Conservation (phyloP, 2,888 invertebrate species). For the Temnothorax ravouxi region DNA sequence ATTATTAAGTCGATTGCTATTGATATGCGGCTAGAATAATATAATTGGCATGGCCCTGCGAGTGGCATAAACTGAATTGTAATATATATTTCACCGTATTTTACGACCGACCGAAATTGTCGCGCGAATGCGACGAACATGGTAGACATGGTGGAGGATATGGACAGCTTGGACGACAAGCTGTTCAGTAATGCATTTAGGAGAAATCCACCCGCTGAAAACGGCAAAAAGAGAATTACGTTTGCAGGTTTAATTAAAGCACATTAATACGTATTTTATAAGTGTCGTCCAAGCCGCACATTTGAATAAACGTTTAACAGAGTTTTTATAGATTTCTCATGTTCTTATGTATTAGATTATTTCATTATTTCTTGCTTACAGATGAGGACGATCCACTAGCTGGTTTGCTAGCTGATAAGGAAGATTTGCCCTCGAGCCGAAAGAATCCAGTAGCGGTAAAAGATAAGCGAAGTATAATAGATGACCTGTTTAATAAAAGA, state of each 20-base stretch:
- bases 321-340: constrained; percentile 6
- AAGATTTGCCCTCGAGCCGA: constrained; percentile 65
- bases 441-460: constrained; percentile 58
- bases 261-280: not conserved
- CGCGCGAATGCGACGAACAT: not conserved
- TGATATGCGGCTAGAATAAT: constrained; percentile 10
- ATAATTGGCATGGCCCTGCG: not conserved
- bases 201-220: constrained; percentile 65
- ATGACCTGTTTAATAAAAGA: constrained; percentile 80
- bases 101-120: not conserved
- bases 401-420: constrained; percentile 76
- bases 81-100: not conserved
- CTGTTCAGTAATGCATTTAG: constrained; percentile 73
- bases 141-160: constrained; percentile 71
- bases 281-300: not conserved
- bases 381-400: constrained; percentile 76
- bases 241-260: constrained; percentile 77
- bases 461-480: constrained; percentile 74
- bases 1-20: not conserved
- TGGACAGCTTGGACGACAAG: constrained; percentile 79
- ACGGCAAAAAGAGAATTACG: constrained; percentile 77
- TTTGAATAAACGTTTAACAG: constrained; percentile 6
- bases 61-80: not conserved
- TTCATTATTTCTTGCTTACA: constrained; percentile 23
- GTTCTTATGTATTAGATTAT: constrained; percentile 27